Percentiles rank a stretch among this genome's conserved stretches.
These are phyloP conservation scores for Bergia puertoricense DNA, from an alignment of 92 coral and sea anemone genomes.

Conservation along the genomic window DNA sequence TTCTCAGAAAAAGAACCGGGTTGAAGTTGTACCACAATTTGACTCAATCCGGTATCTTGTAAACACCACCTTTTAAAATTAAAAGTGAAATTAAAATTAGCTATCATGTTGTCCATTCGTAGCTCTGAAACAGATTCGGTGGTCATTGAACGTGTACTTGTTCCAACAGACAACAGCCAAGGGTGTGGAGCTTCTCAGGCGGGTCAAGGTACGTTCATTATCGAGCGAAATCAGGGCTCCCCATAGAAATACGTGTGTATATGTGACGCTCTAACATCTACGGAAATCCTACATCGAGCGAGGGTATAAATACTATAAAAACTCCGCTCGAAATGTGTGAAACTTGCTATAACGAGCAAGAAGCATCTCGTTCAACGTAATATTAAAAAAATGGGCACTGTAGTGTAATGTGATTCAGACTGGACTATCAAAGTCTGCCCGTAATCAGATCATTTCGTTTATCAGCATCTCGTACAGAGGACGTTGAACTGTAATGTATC, in stretches of 20 bases:
- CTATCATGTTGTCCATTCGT: too few species aligned
- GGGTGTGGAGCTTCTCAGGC: conserved; percentile 78
- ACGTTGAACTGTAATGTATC: too few species aligned
- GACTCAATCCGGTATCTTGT: too few species aligned
- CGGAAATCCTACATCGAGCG: neutral
- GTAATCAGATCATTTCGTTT: neutral
- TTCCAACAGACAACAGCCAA: conserved; percentile 66
- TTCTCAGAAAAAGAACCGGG: too few species aligned
- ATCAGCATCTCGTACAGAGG: neutral
- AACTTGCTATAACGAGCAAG: neutral
- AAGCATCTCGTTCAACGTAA: too few species aligned
- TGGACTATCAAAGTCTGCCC: neutral
- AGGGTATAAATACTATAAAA: neutral
- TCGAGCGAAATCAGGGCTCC: too few species aligned
- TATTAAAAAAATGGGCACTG: too few species aligned
- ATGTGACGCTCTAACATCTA: neutral
- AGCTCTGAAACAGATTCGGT: neutral
- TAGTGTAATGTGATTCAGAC: neutral
- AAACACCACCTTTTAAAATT: too few species aligned
- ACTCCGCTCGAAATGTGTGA: neutral
- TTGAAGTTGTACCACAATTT: too few species aligned
- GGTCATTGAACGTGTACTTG: neutral
- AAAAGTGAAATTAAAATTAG: too few species aligned
- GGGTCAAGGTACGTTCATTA: conserved; percentile 72
- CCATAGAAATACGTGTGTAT: neutral